Percentiles rank a stretch among this genome's conserved stretches.
These are phyloP conservation scores for Paramormyrops hopkinsi DNA, from an alignment of 2,797 vertebrate genomes.

Conservation along the genomic window DNA sequence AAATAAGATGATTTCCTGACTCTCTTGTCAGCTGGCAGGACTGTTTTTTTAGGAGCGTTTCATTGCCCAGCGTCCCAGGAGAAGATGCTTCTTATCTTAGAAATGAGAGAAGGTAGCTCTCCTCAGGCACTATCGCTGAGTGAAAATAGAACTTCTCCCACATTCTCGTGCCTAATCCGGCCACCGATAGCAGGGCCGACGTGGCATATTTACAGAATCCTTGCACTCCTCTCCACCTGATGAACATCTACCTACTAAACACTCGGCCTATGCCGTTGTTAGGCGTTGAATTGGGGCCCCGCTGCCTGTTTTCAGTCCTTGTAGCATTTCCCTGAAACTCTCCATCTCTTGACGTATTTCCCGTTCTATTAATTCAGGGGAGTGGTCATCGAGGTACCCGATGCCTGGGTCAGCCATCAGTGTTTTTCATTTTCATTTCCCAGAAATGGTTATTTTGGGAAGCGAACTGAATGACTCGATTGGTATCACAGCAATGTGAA, in stretches of 20 bases:
- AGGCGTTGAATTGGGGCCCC: background rate
- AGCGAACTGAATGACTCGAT: background rate
- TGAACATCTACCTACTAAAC: background rate
- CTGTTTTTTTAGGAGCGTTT: background rate
- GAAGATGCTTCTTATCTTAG: background rate
- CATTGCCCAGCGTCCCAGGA: background rate
- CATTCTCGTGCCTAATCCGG: background rate
- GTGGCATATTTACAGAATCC: constrained; percentile 1
- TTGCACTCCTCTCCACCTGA: background rate
- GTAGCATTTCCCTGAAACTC: background rate
- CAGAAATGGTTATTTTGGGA: background rate
- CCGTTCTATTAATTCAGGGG: background rate
- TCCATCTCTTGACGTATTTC: background rate
- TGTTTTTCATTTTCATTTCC: background rate
- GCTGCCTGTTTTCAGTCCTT: background rate
- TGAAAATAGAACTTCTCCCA: background rate
- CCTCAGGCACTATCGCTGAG: background rate
- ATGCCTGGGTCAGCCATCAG: background rate
- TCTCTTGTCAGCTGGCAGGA: background rate
- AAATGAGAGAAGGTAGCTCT: constrained; percentile 3
- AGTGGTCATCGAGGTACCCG: background rate
- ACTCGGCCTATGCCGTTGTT: background rate
- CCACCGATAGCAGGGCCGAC: background rate
- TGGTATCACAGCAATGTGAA: background rate
- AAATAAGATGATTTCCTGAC: background rate